A percentile compares a stretch with the other conserved stretches of the same genome.
Evolutionary conservation across 2,113 vertebrate genomes (phyloP).

Genomic region (Hemiscyllium ocellatum): DNA sequence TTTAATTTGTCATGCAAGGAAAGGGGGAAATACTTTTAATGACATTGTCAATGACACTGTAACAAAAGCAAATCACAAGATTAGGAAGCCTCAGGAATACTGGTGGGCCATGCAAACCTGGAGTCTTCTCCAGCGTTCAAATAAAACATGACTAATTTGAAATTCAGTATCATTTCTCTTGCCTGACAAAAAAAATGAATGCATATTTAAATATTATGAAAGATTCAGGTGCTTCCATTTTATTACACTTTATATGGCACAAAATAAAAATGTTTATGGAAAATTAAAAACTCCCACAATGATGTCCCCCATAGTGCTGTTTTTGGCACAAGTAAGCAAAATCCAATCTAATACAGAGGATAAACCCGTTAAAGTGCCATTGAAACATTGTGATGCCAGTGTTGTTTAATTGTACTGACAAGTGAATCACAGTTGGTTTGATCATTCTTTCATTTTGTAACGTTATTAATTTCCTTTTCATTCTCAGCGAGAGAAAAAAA

Average conservation of each 20-base stretch:
- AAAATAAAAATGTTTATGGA: not conserved
- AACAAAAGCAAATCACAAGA: not conserved
- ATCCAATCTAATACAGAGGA: not conserved
- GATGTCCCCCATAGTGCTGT: not conserved
- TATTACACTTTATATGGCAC: not conserved
- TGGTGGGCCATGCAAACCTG: not conserved
- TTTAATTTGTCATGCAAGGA: not conserved
- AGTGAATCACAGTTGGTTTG: not conserved
- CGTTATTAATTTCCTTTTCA: not conserved
- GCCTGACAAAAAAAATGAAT: not conserved
- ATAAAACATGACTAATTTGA: not conserved
- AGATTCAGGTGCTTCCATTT: not conserved
- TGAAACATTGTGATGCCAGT: not conserved
- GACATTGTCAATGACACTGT: not conserved
- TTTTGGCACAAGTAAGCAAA: not conserved
- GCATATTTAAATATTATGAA: not conserved
- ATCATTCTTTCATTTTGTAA: constrained; percentile 12
- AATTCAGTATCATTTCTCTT: not conserved
- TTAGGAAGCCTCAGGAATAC: not conserved
- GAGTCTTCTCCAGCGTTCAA: not conserved
- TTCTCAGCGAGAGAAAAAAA: not conserved
- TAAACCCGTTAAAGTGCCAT: not conserved
- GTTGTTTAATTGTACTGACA: not conserved
- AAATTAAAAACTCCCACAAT: not conserved
- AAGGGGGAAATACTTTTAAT: not conserved